phyloP scores from a whole-genome alignment of 2,113 vertebrate genomes.

The Paralichthys olivaceus region DNA sequence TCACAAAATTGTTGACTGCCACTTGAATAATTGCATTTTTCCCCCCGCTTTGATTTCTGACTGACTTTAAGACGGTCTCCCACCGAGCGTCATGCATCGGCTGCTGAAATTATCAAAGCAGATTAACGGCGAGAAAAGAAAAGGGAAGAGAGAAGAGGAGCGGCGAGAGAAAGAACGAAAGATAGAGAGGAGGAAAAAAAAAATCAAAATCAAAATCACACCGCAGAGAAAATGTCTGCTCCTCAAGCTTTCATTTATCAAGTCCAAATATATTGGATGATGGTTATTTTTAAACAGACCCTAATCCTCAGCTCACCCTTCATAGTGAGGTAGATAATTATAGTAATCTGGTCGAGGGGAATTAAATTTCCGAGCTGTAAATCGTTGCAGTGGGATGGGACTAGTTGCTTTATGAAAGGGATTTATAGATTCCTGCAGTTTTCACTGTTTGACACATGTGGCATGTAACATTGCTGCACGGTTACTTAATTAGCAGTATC shows the following conservation, averaged over 20 bases:
- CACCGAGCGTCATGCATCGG: constrained; percentile 45
- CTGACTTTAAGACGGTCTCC: constrained; percentile 64
- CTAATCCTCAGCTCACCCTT: constrained; percentile 71
- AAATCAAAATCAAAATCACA: constrained; percentile 38
- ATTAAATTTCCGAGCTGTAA: constrained; percentile 65
- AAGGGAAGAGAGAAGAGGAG: constrained; percentile 1
- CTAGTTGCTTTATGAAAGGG: constrained; percentile 32
- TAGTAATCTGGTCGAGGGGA: constrained; percentile 73
- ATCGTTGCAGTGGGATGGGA: constrained; percentile 41
- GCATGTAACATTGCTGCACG: constrained; percentile 1
- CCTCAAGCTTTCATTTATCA: constrained; percentile 63
- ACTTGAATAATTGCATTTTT: constrained; percentile 64
- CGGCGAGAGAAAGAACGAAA: constrained; percentile 39
- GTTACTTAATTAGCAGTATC: constrained; percentile 36
- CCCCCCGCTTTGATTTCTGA: constrained; percentile 60
- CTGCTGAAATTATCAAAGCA: constrained; percentile 64
- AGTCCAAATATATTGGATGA: constrained; percentile 71
- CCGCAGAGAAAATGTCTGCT: constrained; percentile 56
- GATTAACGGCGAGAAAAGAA: constrained; percentile 63
- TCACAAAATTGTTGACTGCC: constrained; percentile 61
- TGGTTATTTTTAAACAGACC: constrained; percentile 77
- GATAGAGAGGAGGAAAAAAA: neutral
- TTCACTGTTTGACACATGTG: neutral
- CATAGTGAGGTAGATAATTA: constrained; percentile 73
- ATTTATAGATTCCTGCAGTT: constrained; percentile 15